Evolutionary conservation across 2,113 vertebrate genomes (phyloP), one percentile per base, ranked within the genome.

Genomic region (Pimephales promelas): DNA sequence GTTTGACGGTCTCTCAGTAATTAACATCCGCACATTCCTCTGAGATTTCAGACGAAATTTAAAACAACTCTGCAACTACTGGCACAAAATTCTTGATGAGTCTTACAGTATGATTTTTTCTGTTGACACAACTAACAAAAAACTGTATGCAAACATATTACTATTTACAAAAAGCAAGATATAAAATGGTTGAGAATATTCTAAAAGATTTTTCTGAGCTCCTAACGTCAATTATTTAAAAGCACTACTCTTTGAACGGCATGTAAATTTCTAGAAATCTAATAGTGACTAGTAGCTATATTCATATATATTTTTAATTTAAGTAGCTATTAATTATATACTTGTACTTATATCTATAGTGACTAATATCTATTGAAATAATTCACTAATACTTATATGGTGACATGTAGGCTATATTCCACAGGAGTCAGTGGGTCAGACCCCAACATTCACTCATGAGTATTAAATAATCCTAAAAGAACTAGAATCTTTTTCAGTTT

Each of bases 151-250:
- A 64, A 61, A 18, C 26, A 64, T 64, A 64, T 34, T 64, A 64
- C 14, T 64, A 6, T 20, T 34, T 34, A 34, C 14, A 66, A 66
- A 66, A 8, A 66, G 14, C 28, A 66, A 14, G 14, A 31, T 34
- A 28, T 34, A 66, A 34, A 66, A 66, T 66, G 28, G 61, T 64
- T 62, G 61, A 61, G 59, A 61, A 6, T 26, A 61, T 61, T 62
- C 11, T 0, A 47, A 14, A 14, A 47, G 45, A 47, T 47, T 49
- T 49, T 49, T 49, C 3, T 14, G 47, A 49, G 47, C 13, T 4
- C 47, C 13, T 47, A 47, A 47, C 3, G 45, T 4, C 13, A 4
- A 14, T 47, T 47, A 47, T 47, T 47, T 14, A 4, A 28, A 1
- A 47, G 11, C 1, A 47, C 13, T 14, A 14, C 13, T 14, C 14